A percentile compares a stretch with the other conserved stretches of the same genome.
Evolutionary conservation across 2,888 invertebrate species (phyloP).

Genomic region (Hedya salicella): DNA sequence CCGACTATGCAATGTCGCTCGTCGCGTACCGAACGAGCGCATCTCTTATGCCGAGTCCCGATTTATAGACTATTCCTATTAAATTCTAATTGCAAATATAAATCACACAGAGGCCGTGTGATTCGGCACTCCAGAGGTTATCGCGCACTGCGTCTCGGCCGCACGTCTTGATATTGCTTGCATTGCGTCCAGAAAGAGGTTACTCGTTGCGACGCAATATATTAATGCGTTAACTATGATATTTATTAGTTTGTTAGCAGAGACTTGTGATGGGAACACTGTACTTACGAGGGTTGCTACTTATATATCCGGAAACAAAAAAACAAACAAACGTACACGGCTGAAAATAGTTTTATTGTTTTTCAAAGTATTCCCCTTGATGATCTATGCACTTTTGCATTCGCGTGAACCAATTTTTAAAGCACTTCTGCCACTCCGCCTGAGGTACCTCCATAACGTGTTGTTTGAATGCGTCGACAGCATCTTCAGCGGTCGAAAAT

Average conservation of each 20-base stretch:
- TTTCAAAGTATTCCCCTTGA: no score
- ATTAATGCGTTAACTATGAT: slow-evolving; percentile 11
- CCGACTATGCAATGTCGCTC: slow-evolving; percentile 5
- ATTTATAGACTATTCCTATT: slow-evolving; percentile 58
- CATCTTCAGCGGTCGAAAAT: no score
- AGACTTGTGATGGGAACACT: no score
- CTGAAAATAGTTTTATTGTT: no score
- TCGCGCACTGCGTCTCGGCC: slow-evolving; percentile 63
- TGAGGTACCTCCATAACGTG: no score
- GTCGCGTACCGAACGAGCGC: slow-evolving; percentile 6
- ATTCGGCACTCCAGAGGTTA: slow-evolving; percentile 67
- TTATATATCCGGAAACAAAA: no score
- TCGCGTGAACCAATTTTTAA: no score
- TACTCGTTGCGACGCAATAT: slow-evolving; percentile 33
- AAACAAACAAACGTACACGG: no score
- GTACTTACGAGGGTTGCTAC: no score
- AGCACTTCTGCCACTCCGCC: no score
- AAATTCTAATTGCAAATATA: slow-evolving; percentile 69
- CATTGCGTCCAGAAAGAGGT: slow-evolving; percentile 39
- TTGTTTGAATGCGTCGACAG: no score
- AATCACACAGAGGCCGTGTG: slow-evolving; percentile 66
- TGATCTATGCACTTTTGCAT: no score
- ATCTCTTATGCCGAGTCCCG: slow-evolving; percentile 46
- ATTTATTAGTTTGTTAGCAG: neutral
- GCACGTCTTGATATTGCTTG: slow-evolving; percentile 47